Evolutionary conservation across 1,140 invertebrate species (phyloP).

Genomic region (Apis dorsata): DNA sequence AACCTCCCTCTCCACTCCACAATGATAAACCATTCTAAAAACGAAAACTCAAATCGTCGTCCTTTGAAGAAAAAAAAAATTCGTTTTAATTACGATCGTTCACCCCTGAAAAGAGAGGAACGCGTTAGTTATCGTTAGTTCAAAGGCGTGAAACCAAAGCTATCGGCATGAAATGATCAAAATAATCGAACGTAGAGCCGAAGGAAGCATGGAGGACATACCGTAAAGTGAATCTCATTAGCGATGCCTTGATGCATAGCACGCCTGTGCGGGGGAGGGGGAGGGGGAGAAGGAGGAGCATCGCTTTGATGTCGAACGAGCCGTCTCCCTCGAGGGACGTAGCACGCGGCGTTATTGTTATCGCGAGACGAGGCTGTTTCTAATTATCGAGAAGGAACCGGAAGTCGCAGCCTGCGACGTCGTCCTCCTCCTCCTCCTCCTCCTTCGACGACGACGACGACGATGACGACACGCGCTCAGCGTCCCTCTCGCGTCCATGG

Average conservation of each 20-base stretch:
- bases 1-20: background rate
- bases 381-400: conserved; percentile 66
- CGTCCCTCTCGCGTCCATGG: background rate
- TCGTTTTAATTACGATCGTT: conserved; percentile 27
- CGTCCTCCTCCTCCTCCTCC: background rate
- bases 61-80: background rate
- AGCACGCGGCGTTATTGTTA: conserved; percentile 60
- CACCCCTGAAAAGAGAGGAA: conserved; percentile 5
- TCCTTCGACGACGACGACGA: no score
- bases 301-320: conserved; percentile 79
- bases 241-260: conserved; percentile 74
- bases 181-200: conserved; percentile 59
- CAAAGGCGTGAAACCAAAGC: conserved; percentile 43
- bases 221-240: conserved; percentile 80
- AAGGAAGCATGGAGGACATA: conserved; percentile 59
- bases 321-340: conserved; percentile 66
- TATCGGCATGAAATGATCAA: conserved; percentile 66
- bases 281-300: conserved; percentile 17
- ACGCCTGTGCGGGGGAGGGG: conserved; percentile 17
- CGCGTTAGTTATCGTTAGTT: background rate
- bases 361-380: conserved; percentile 57
- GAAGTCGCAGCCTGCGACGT: conserved; percentile 57
- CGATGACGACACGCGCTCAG: no score
- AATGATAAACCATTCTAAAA: background rate
- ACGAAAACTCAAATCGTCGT: background rate